These are phyloP conservation scores for Pectinophora gossypiella DNA, from an alignment of 1,140 invertebrate genomes.

Conservation along the genomic window DNA sequence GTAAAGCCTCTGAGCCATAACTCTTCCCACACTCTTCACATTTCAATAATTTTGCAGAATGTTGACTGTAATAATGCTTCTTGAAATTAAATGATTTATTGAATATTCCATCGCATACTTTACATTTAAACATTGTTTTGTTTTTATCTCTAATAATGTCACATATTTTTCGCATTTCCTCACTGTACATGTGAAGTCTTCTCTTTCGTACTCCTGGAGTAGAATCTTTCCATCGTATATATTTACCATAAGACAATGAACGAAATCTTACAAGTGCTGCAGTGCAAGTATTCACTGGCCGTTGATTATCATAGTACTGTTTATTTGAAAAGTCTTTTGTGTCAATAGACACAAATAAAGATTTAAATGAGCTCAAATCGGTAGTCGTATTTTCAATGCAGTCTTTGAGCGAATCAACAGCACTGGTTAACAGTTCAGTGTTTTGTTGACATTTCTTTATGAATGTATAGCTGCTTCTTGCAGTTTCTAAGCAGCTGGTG, in stretches of 20 bases:
- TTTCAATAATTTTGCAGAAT: slow-evolving; percentile 1
- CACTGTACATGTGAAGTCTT: background rate
- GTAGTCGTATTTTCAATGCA: background rate
- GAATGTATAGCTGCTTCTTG: background rate
- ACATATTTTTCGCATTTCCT: background rate
- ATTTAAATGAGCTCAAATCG: background rate
- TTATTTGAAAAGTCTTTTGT: background rate
- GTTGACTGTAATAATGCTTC: slow-evolving; percentile 3
- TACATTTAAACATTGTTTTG: background rate
- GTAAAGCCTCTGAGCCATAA: slow-evolving; percentile 1
- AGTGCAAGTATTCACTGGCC: background rate
- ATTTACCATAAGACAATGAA: too few relatives aligned
- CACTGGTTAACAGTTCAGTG: background rate
- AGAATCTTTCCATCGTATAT: too few relatives aligned
- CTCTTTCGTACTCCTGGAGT: background rate
- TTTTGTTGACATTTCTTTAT: background rate
- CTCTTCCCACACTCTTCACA: background rate
- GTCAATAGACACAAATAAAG: background rate
- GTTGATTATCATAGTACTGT: background rate
- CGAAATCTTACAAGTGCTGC: background rate
- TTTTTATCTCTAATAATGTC: background rate
- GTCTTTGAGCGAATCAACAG: background rate
- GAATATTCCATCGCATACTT: background rate
- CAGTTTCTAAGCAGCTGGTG: background rate
- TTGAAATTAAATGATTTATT: slow-evolving; percentile 1